These are phyloP conservation scores for Coendou prehensilis DNA, from an alignment of 2,797 vertebrate species.

Conservation along the genomic window DNA sequence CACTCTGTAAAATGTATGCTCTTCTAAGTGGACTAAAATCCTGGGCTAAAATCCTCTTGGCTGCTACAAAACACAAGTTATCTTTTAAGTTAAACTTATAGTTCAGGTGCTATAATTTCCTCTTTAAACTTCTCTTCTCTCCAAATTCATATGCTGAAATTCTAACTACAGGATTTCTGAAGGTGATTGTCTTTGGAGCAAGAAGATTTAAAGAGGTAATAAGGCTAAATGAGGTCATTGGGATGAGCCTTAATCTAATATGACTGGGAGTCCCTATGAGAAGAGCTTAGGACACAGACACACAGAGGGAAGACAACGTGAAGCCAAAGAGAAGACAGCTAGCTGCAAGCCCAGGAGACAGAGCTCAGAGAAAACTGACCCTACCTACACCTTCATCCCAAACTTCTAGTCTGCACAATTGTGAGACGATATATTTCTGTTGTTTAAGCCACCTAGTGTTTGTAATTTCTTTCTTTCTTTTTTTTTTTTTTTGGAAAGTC, in stretches of 20 bases:
- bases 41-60: not conserved
- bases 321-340: not conserved
- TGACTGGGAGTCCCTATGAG: not conserved
- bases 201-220: not conserved
- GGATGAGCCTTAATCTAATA: not conserved
- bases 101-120: not conserved
- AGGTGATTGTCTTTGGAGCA: not conserved
- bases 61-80: conserved; percentile 27
- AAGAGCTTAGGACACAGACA: not conserved
- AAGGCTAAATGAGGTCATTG: not conserved
- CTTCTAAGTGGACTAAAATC: not conserved
- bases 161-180: not conserved
- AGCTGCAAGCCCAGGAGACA: not conserved
- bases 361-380: not conserved
- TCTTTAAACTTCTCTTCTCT: not conserved
- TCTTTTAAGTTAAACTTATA: not conserved
- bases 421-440: not conserved
- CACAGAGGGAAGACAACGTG: not conserved
- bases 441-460: not conserved
- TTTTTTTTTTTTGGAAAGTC: not conserved
- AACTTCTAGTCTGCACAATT: not conserved
- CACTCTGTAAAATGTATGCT: not conserved
- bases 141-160: not conserved
- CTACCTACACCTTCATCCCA: not conserved
- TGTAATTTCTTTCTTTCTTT: not conserved